Evolutionary conservation across 2,113 vertebrate species (phyloP).

Genomic region (Caretta caretta): DNA sequence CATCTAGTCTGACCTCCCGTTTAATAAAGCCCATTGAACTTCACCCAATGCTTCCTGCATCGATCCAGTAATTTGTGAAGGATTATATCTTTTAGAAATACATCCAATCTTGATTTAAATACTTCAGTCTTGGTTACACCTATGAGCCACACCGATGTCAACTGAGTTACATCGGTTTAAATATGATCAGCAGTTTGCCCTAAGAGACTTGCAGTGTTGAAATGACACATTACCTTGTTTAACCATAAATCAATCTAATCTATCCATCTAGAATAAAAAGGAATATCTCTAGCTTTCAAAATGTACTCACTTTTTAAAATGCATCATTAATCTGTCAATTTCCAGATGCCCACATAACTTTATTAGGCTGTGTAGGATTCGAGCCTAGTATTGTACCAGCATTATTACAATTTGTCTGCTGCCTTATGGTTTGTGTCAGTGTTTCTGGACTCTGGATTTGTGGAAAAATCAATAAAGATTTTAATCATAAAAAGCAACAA

Average conservation of each 20-base stretch:
- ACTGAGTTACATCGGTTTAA: background rate
- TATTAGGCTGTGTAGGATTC: background rate
- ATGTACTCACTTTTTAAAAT: background rate
- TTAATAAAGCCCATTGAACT: slow-evolving; percentile 31
- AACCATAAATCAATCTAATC: background rate
- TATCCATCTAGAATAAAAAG: slow-evolving; percentile 24
- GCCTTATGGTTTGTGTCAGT: background rate
- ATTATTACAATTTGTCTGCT: slow-evolving; percentile 6
- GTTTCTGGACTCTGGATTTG: slow-evolving; percentile 11
- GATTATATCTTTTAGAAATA: slow-evolving; percentile 9
- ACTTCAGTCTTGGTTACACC: background rate
- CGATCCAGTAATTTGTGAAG: slow-evolving; percentile 16
- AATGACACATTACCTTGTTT: background rate
- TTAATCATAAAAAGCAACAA: slow-evolving; percentile 57
- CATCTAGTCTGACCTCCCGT: background rate
- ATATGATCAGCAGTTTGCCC: background rate
- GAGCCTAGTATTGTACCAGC: background rate
- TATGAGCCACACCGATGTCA: background rate
- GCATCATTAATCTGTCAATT: background rate
- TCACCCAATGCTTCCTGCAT: slow-evolving; percentile 24
- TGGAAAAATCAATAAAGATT: slow-evolving; percentile 21
- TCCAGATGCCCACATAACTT: slow-evolving; percentile 17
- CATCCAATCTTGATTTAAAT: background rate
- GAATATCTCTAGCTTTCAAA: background rate
- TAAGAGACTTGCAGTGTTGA: background rate